These are phyloP conservation scores for Ceratosolen fusciceps DNA, from an alignment of 1,140 invertebrate species.

Conservation along the genomic window DNA sequence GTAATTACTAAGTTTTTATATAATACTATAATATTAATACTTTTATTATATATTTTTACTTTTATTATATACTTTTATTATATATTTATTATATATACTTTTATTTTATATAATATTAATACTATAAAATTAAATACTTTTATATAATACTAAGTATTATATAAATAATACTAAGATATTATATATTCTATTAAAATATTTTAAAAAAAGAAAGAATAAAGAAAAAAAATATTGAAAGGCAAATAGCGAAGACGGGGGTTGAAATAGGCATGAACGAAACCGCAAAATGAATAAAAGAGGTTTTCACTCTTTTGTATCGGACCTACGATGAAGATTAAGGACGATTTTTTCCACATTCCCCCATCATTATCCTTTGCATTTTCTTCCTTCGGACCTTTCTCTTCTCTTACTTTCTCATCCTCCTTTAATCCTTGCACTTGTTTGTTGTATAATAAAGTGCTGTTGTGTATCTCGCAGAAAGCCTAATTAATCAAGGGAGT, in stretches of 20 bases:
- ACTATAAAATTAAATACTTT: too few relatives aligned
- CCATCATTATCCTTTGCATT: constrained; percentile 11
- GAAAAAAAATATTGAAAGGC: not conserved
- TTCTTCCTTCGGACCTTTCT: not conserved
- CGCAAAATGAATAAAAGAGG: constrained; percentile 49
- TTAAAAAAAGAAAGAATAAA: too few relatives aligned
- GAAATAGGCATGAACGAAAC: constrained; percentile 45
- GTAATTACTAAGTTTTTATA: too few relatives aligned
- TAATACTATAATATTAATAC: too few relatives aligned
- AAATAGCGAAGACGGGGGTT: not conserved
- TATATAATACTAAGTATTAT: too few relatives aligned
- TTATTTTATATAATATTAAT: too few relatives aligned
- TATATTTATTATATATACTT: too few relatives aligned
- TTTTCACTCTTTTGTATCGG: not conserved
- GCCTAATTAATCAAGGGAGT: constrained; percentile 35
- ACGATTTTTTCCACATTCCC: constrained; percentile 31
- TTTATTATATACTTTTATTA: too few relatives aligned
- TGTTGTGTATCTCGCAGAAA: constrained; percentile 15
- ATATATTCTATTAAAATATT: too few relatives aligned
- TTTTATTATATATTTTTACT: too few relatives aligned
- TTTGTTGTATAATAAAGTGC: not conserved
- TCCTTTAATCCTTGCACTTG: constrained; percentile 1
- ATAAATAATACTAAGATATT: too few relatives aligned
- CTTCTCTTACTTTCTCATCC: constrained; percentile 21
- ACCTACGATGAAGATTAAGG: constrained; percentile 42